Percentiles rank a stretch among this genome's conserved stretches.
phyloP scores from a whole-genome alignment of 2,888 invertebrate genomes.

The Lissonota sp. region DNA sequence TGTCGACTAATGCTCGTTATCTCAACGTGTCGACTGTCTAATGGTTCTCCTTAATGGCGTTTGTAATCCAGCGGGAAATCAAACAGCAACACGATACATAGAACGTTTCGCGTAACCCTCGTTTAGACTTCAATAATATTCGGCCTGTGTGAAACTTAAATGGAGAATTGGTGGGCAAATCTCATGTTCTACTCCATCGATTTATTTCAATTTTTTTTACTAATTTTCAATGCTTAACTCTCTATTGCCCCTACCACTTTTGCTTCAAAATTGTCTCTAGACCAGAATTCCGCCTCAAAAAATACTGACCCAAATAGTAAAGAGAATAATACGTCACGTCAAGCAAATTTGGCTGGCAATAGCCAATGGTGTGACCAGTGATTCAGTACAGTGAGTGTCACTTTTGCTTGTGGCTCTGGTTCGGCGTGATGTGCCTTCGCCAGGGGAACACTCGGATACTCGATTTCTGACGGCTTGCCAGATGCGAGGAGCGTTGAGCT shows the following conservation, averaged over 20 bases:
- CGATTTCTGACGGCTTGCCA: conserved; percentile 38
- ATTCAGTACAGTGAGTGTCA: conserved; percentile 30
- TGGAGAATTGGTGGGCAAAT: no score
- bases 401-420: conserved; percentile 7
- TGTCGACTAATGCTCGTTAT: conserved; percentile 82
- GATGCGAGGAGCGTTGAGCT: conserved; percentile 38
- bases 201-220: no score
- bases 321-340: conserved; percentile 19
- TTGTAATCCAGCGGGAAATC: conserved; percentile 53
- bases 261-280: no score
- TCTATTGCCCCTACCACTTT: no score
- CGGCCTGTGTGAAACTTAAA: no score
- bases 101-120: conserved; percentile 77
- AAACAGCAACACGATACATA: conserved; percentile 79
- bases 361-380: conserved; percentile 1
- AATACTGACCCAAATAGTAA: not conserved
- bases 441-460: conserved; percentile 16
- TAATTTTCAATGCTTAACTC: no score
- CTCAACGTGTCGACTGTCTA: conserved; percentile 83
- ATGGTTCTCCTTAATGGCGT: conserved; percentile 82
- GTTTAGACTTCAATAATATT: conserved; percentile 6
- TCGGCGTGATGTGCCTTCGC: conserved; percentile 27
- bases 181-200: no score
- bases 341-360: conserved; percentile 30
- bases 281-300: no score